These are phyloP conservation scores for Colossoma macropomum DNA, from an alignment of 2,113 vertebrate species.

Conservation along the genomic window DNA sequence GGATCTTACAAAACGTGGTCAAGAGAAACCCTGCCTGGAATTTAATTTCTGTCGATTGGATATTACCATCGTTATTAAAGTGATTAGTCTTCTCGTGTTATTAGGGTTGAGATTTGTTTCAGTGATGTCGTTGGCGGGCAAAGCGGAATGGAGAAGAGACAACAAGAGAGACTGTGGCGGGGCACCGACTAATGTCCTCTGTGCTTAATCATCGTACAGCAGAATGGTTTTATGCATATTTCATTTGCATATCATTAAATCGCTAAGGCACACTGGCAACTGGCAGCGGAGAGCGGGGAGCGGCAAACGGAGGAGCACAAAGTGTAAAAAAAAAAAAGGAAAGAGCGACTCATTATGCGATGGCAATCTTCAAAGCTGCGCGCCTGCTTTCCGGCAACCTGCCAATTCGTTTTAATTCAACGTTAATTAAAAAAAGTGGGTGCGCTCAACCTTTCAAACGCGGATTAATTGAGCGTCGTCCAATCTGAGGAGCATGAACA, in stretches of 20 bases:
- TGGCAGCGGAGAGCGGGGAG: conserved; percentile 86
- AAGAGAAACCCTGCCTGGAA: conserved; percentile 69
- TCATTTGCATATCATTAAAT: conserved; percentile 99
- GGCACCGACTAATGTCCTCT: conserved; percentile 92
- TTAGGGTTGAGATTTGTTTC: conserved; percentile 71
- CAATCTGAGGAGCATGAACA: conserved; percentile 63
- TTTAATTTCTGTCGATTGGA: conserved; percentile 78
- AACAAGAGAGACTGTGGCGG: conserved; percentile 77
- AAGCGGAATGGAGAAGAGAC: conserved; percentile 78
- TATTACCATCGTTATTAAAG: conserved; percentile 73
- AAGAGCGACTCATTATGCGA: conserved; percentile 76
- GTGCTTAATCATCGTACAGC: conserved; percentile 98
- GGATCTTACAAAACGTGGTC: conserved; percentile 80
- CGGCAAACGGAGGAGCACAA: conserved; percentile 83
- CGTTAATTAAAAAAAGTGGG: conserved; percentile 75
- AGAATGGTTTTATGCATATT: conserved; percentile 99
- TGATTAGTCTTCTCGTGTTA: conserved; percentile 70
- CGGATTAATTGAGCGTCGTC: conserved; percentile 74
- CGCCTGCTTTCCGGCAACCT: conserved; percentile 71
- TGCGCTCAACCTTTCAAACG: conserved; percentile 67
- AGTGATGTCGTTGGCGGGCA: conserved; percentile 68
- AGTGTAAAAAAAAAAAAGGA: conserved; percentile 73
- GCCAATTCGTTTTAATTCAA: conserved; percentile 77
- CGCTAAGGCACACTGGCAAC: conserved; percentile 78
- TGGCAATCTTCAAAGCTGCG: conserved; percentile 77